Evolutionary conservation across 2,888 invertebrate genomes (phyloP).

Genomic region (Caenorhabditis panamensis): DNA sequence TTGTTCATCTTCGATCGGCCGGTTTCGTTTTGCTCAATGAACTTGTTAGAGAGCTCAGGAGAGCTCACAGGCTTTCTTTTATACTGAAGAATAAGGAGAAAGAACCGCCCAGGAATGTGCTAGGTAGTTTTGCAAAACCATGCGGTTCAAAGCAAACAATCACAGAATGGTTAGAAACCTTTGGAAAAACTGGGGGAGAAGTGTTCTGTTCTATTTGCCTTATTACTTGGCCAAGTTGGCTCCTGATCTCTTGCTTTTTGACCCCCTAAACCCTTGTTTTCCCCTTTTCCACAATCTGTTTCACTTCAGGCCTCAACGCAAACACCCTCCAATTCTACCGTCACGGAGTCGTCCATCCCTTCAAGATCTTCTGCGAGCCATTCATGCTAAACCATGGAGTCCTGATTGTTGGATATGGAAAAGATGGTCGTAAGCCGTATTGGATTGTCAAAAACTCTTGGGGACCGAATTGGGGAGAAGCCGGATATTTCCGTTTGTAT

Average conservation of each 20-base stretch:
- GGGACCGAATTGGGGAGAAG: constrained; percentile 79
- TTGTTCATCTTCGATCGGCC: constrained; percentile 55
- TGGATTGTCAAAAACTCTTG: constrained; percentile 81
- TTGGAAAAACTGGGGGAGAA: constrained; percentile 9
- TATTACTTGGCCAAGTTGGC: not conserved
- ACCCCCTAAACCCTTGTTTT: no score
- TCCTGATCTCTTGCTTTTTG: no score
- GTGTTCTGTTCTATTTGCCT: constrained; percentile 23
- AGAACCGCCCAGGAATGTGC: constrained; percentile 5
- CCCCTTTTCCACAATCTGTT: not conserved
- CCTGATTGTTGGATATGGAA: constrained; percentile 80
- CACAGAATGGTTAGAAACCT: constrained; percentile 16
- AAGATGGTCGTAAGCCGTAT: constrained; percentile 77
- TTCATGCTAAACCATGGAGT: constrained; percentile 80
- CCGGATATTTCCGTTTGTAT: constrained; percentile 85
- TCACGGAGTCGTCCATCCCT: constrained; percentile 80
- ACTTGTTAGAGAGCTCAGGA: no score
- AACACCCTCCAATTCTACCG: constrained; percentile 81
- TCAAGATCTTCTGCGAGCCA: constrained; percentile 74
- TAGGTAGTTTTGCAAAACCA: not conserved
- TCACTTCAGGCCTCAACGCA: constrained; percentile 80
- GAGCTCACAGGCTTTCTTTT: constrained; percentile 20
- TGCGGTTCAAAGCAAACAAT: constrained; percentile 47
- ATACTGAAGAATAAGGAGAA: no score
- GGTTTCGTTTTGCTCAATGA: not conserved